These are phyloP conservation scores for Trachymyrmex cornetzi DNA, from an alignment of 1,140 invertebrate genomes.

Conservation along the genomic window DNA sequence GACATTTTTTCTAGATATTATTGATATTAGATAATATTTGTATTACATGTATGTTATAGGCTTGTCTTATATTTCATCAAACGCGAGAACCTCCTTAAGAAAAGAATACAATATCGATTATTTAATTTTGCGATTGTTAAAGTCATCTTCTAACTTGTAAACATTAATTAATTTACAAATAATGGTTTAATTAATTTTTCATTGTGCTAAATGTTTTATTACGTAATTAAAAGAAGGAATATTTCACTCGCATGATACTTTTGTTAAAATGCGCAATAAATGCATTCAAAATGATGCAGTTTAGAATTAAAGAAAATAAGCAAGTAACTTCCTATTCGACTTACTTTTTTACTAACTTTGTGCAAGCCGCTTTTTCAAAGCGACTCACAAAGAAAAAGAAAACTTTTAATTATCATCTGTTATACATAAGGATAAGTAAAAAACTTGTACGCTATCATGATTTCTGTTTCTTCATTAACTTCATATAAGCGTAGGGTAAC, in stretches of 20 bases:
- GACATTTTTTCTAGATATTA: too few species aligned
- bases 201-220: not conserved
- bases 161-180: not conserved
- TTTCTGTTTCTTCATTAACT: not conserved
- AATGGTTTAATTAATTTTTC: not conserved
- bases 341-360: not conserved
- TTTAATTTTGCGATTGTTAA: not conserved
- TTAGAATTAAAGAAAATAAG: not conserved
- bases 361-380: not conserved
- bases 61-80: too few species aligned
- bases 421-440: not conserved
- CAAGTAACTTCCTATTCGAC: conserved; percentile 7
- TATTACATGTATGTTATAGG: too few species aligned
- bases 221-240: not conserved
- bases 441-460: not conserved
- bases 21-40: too few species aligned
- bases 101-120: not conserved
- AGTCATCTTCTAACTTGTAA: too few species aligned
- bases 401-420: conserved; percentile 2
- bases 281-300: not conserved
- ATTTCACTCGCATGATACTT: not conserved
- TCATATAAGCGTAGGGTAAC: too few species aligned
- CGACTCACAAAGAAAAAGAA: not conserved
- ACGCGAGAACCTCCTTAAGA: not conserved
- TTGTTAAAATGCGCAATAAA: not conserved